phyloP scores from a whole-genome alignment of 1,140 invertebrate species.

The Conus betulinus region DNA sequence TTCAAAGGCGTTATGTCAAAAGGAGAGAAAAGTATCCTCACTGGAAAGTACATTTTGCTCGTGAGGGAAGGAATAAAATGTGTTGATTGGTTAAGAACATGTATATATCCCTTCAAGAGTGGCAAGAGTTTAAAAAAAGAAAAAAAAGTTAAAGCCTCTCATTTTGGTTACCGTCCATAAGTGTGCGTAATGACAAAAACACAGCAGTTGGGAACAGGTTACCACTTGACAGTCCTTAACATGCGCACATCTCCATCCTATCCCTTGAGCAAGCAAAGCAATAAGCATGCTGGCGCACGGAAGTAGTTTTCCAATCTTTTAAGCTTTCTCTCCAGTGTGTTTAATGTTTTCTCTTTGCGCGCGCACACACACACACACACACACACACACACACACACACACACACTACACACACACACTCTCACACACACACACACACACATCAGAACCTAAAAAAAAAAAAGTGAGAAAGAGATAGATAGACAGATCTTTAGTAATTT shows the following conservation, averaged over 20 bases:
- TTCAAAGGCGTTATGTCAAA: no score
- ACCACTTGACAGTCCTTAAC: background rate
- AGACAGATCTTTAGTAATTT: background rate
- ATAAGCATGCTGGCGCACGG: background rate
- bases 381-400: no score
- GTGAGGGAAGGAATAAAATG: background rate
- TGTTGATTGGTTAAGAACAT: background rate
- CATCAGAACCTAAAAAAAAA: background rate
- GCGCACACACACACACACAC: no score
- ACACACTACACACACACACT: no score
- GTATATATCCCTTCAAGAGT: background rate
- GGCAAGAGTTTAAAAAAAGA: background rate
- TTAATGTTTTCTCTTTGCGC: background rate
- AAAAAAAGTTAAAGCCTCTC: background rate
- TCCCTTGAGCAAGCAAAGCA: conserved; percentile 10
- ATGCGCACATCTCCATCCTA: background rate
- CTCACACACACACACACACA: no score
- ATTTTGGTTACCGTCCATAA: background rate
- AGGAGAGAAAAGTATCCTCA: no score
- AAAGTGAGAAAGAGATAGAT: background rate
- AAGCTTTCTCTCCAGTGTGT: background rate
- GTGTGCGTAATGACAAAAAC: conserved; percentile 22
- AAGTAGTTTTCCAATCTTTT: background rate
- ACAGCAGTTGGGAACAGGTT: conserved; percentile 11
- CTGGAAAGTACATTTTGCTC: background rate